phyloP scores from a whole-genome alignment of 2,888 invertebrate genomes.

The Nipponacmea schrenckii region DNA sequence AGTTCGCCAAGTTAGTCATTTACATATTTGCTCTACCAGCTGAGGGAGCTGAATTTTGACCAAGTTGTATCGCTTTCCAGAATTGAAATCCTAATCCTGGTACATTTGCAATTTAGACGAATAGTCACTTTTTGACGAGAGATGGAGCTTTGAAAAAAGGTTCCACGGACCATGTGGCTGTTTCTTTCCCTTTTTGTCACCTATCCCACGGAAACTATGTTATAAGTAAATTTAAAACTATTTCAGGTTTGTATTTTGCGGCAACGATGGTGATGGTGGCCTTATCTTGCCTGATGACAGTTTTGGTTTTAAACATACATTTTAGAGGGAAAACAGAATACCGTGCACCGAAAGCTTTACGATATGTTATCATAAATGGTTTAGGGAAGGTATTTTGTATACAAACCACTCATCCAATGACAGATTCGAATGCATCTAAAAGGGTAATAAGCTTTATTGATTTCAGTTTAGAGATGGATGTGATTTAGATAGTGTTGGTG shows the following conservation, averaged over 20 bases:
- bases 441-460: background rate
- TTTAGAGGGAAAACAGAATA: conserved; percentile 27
- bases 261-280: conserved; percentile 35
- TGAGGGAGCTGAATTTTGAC: too few species aligned
- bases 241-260: conserved; percentile 37
- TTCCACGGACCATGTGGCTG: too few species aligned
- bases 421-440: background rate
- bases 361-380: conserved; percentile 1
- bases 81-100: background rate
- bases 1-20: conserved; percentile 20
- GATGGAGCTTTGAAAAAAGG: too few species aligned
- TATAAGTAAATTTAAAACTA: conserved; percentile 8
- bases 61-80: too few species aligned
- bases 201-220: too few species aligned
- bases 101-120: too few species aligned
- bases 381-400: conserved; percentile 19
- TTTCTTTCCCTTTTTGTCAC: too few species aligned
- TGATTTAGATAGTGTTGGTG: too few species aligned
- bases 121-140: too few species aligned
- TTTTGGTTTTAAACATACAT: conserved; percentile 37
- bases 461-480: background rate
- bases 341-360: conserved; percentile 3
- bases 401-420: background rate
- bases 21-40: too few species aligned
- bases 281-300: conserved; percentile 35